Base-by-base conservation (phyloP, 2,888 invertebrate species). In the Micoletzkya japonica region DNA sequence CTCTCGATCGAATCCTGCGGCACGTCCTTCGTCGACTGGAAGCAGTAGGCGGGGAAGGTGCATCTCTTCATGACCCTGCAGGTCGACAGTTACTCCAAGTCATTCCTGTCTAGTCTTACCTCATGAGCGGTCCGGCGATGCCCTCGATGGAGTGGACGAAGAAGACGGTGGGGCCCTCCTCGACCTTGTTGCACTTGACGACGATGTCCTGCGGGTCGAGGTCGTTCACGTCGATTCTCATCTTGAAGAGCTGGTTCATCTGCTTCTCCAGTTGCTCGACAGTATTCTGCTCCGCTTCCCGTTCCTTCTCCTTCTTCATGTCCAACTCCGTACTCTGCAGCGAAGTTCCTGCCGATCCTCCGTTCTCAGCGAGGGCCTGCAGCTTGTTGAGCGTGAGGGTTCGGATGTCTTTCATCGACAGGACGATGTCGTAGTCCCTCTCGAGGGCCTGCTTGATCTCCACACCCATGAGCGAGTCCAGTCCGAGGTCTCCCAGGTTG, bases 401-500 rank as follows among this genome's bases (percentile, higher is more conserved):
- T 54, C 84, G 81, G 72, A 84, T 84, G 66, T 84, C 84, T 87
- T 93, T 93, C 79, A 94, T 92, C 74, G 92, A 91, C 74, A 97
- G 89, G 30, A 93, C 91, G 72, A 96, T 88, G 87, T 97, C 95
- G 88, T 92, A 95, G 76, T 87, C 87, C 74, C 88, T 81, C 76
- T 89, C 89, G 49, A 89, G 77, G 4, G 87, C 86, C 77, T 89
- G 88, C 76, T 96, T 96, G 85, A 98, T 94, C 89, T 98, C 98
- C 1, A 97, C 95, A 58, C 95, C 95, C 97, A 97, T 97, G 78
- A 98, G 88, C 1, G 96, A 96, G 86, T 98, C 97, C 91, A 98
- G 93, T 73, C 97, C 97, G 52, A 98, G 90, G 87, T 98, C 97
- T 36, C 94, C 93, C 59, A 98, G 88, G 54, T 91, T 92, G 4